Conservation (phyloP, 1,140 invertebrate species). For the Leptinotarsa texana region DNA sequence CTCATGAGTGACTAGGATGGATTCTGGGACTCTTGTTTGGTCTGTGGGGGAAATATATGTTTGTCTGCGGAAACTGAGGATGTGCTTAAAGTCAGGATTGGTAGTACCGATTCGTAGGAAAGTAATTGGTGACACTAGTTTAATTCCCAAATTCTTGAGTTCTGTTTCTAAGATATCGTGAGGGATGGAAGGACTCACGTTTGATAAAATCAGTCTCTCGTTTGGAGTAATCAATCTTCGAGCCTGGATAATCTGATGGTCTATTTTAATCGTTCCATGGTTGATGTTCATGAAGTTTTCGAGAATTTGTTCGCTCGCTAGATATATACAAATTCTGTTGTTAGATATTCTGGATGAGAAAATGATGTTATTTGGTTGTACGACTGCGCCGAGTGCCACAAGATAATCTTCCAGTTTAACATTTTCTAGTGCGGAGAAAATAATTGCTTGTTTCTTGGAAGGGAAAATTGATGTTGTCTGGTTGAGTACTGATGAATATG, state of each 20-base stretch:
- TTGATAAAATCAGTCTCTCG: constrained; percentile 31
- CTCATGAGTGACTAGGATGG: constrained; percentile 27
- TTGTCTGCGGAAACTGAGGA: constrained; percentile 30
- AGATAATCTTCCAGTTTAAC: constrained; percentile 9
- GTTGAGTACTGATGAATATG: neutral
- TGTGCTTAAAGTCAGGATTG: constrained; percentile 26
- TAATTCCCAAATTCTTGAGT: constrained; percentile 23
- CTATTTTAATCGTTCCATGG: constrained; percentile 25
- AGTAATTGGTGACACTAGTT: constrained; percentile 14
- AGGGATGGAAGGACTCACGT: constrained; percentile 34
- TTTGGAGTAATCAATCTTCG: constrained; percentile 25
- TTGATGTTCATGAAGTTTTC: constrained; percentile 29
- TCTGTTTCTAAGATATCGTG: constrained; percentile 27
- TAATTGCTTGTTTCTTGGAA: constrained; percentile 4
- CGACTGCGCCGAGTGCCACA: neutral
- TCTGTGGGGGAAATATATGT: neutral
- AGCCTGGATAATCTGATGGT: constrained; percentile 13
- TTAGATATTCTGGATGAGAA: constrained; percentile 25
- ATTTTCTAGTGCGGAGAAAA: neutral
- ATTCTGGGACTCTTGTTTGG: constrained; percentile 18
- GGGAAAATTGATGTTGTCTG: neutral
- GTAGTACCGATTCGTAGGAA: constrained; percentile 23
- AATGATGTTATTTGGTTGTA: neutral
- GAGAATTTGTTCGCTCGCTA: constrained; percentile 24
- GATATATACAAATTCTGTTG: constrained; percentile 35